These are phyloP conservation scores for Petrophora chlorosata DNA, from an alignment of 2,888 invertebrate genomes.

Conservation along the genomic window DNA sequence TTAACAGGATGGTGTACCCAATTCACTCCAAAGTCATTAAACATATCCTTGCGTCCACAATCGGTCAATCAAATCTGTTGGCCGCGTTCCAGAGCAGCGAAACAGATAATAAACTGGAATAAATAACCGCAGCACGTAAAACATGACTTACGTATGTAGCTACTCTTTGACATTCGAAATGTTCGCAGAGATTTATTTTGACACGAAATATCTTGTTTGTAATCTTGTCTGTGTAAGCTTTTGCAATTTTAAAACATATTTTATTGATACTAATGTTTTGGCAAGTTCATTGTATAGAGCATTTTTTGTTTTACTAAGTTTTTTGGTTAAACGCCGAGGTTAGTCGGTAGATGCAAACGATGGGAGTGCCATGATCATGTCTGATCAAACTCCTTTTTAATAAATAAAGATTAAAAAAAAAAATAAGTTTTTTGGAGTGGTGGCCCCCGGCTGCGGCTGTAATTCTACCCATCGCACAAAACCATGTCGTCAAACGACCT, in stretches of 20 bases:
- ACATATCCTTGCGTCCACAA: neutral
- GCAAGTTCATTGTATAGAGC: no score
- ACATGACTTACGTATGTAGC: constrained; percentile 4
- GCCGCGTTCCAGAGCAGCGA: constrained; percentile 18
- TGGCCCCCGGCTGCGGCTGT: no score
- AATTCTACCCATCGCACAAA: no score
- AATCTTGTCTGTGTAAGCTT: constrained; percentile 2
- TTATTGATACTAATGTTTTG: constrained; percentile 10
- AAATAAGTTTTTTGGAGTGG: no score
- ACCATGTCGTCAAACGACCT: no score
- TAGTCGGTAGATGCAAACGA: no score
- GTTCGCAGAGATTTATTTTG: constrained; percentile 11
- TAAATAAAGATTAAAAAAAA: no score
- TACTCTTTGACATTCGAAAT: constrained; percentile 18
- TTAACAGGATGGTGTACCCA: no score
- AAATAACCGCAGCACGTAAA: constrained; percentile 16
- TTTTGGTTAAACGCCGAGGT: no score
- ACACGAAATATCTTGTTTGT: constrained; percentile 1
- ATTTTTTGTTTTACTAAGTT: no score
- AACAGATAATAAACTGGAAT: constrained; percentile 13
- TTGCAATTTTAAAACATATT: constrained; percentile 1
- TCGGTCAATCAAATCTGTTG: constrained; percentile 15
- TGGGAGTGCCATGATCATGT: no score
- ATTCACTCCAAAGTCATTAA: neutral
- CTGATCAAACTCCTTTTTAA: no score